Base-by-base conservation (phyloP, 2,113 vertebrate genomes). In the Scolopax mira region DNA sequence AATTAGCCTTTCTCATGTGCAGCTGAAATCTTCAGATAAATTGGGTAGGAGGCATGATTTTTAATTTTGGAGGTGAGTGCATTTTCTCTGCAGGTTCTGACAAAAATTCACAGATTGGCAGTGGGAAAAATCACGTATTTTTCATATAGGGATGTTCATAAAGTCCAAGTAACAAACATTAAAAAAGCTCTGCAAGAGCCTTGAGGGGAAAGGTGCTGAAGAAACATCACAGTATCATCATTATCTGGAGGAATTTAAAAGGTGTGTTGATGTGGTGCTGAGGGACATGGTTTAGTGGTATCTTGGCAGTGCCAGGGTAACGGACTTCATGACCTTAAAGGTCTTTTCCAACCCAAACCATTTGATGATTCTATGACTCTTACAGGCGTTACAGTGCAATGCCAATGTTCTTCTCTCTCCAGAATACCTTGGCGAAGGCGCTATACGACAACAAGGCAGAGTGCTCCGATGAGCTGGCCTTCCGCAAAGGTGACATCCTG, bases 381-480 rank as follows among this genome's bases (percentile, higher is more conserved):
- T 18, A 33, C 1, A 19, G 33, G 15, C 52, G 74, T 35, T 42
- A 55, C 9, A 1, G 1, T 3, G 23, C 24, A 30, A 19, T 13
- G 37, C 7, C 1, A 8, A 3, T 82, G 35, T 55, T 37, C 72
- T 57, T 66, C 24, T 80, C 49, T 93, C 91, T 25, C 14, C 93
- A 99, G 99, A 98, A 89, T 4, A 97, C 98, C 80, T 88, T 99
- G 94, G 99, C 99, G 3, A 99, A 98, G 95, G 99, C 99, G 0
- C 98, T 99, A 4, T 99, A 99, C 4, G 99, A 99, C 98, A 99
- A 99, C 97, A 98, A 96, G 7, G 98, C 99, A 0, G 99, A 99
- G 97, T 98, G 98, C 71, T 94, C 98, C 0, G 99, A 99, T 5
- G 99, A 99, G 95, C 98, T 99, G 88, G 98, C 98, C 49, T 99